Conservation (phyloP, 2,888 invertebrate species). For the Andrena flavipes region DNA sequence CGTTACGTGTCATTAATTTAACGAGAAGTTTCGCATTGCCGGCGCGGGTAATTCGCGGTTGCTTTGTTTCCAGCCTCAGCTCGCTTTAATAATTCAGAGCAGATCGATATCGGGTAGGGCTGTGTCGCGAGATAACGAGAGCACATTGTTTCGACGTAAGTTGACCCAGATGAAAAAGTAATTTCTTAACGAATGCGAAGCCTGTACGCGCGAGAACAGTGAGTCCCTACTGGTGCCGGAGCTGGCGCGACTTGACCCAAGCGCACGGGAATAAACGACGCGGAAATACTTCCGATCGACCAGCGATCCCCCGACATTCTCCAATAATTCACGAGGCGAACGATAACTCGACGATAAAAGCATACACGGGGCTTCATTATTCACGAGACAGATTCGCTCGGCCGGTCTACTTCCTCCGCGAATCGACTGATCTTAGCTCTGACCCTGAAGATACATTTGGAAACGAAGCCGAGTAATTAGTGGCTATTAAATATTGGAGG, state of each 20-base stretch:
- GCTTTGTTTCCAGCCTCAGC: not conserved
- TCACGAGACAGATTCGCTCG: not conserved
- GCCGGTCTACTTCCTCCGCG: not conserved
- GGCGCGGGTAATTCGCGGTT: not conserved
- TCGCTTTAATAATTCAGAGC: conserved; percentile 53
- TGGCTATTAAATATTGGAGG: too few species aligned
- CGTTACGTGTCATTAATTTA: conserved; percentile 35
- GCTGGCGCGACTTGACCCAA: not conserved
- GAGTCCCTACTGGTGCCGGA: not conserved
- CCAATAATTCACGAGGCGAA: conserved; percentile 27
- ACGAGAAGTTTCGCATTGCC: conserved; percentile 26
- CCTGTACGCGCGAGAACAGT: conserved; percentile 2
- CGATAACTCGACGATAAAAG: not conserved
- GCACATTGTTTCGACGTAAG: conserved; percentile 50
- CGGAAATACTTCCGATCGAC: conserved; percentile 24
- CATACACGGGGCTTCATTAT: conserved; percentile 12
- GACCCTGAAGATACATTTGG: too few species aligned
- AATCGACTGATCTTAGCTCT: not conserved
- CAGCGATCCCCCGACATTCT: conserved; percentile 21
- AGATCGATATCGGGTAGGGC: conserved; percentile 54
- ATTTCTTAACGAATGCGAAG: conserved; percentile 57
- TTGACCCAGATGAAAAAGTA: conserved; percentile 66
- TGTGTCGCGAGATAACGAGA: conserved; percentile 45
- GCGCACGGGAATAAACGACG: conserved; percentile 17
- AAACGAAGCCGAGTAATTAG: too few species aligned